Conservation (phyloP, 1,140 invertebrate species). For the Drosophila ohnishii region DNA sequence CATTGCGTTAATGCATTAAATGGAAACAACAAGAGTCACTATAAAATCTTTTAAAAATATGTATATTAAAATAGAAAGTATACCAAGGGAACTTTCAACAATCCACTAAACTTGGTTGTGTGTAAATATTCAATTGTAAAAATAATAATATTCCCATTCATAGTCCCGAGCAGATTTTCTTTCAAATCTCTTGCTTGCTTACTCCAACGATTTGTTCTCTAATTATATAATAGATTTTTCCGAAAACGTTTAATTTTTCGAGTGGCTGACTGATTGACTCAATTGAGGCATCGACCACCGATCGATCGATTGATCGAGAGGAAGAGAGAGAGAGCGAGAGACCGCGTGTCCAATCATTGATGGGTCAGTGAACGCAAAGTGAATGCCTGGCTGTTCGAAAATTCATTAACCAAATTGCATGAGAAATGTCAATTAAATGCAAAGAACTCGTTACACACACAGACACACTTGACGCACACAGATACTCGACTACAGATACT, state of each 20-base stretch:
- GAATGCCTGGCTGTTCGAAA: conserved; percentile 25
- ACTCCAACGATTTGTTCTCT: not conserved
- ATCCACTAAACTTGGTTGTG: too few species aligned
- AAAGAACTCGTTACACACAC: conserved; percentile 51
- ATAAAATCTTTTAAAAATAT: too few species aligned
- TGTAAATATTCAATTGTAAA: not conserved
- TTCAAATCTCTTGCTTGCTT: not conserved
- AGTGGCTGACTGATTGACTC: conserved; percentile 56
- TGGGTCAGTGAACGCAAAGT: conserved; percentile 67
- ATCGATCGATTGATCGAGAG: conserved; percentile 25
- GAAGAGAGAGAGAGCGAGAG: not conserved
- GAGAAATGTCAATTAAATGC: conserved; percentile 67
- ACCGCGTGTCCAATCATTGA: conserved; percentile 6
- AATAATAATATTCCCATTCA: not conserved
- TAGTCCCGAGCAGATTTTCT: not conserved
- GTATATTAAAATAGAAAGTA: not conserved
- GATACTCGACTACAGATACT: not conserved
- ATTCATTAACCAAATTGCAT: conserved; percentile 70
- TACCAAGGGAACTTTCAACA: not conserved
- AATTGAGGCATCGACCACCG: conserved; percentile 44
- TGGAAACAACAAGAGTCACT: not conserved
- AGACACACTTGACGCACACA: conserved; percentile 3
- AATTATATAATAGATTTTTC: conserved; percentile 36
- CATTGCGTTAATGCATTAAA: not conserved
- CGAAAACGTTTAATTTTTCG: conserved; percentile 32